Base-by-base conservation (phyloP, 2,797 vertebrate species). In the Apogon hyalosoma region DNA sequence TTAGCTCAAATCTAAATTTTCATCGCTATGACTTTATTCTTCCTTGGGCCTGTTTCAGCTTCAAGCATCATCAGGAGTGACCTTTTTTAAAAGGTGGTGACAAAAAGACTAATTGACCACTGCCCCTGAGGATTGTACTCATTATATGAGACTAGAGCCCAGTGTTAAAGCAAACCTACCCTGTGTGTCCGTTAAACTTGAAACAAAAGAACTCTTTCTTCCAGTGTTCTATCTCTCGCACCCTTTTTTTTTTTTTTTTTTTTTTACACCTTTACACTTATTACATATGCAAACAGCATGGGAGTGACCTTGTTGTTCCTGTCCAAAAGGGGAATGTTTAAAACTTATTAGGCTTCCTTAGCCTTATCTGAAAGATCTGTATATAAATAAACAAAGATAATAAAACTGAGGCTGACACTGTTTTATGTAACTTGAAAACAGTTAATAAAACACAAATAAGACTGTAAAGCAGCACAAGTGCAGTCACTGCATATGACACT, bases 1-100 rank as follows among this genome's bases (percentile, higher is more conserved):
- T 64, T 15, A 33, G 61, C 59, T 66, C n/a, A 51, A 48, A 41
- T 53, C 41, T 40, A 11, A 39, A 51, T 69, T 45, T 51, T 46
- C 28, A 51, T 54, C 63, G 63, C 42, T 21, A n/a, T 69, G 46
- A 46, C n/a, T 69, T 58, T 72, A n/a, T 55, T 74, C 53, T 55
- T 48, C 24, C 40, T 77, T 45, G 14, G 16, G 24, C 19, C 18
- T 15, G n/a, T 48, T 61, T 41, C 7, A 28, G 45, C 31, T 60
- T 72, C 11, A 39, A 48, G 16, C 72, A 64, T 45, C 21, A 71
- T 49, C 21, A 63, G 9, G 7, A 43, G 19, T 56, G 73, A 75
- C 73, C 45, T 64, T 47, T 67, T 33, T 15, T 28, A 18, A 69
- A 55, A 42, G 6, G 28, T 15, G 1, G 43, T 6, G 24, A 3